These are phyloP conservation scores for Struthidea cinerea DNA, from an alignment of 2,113 vertebrate genomes.

Conservation along the genomic window DNA sequence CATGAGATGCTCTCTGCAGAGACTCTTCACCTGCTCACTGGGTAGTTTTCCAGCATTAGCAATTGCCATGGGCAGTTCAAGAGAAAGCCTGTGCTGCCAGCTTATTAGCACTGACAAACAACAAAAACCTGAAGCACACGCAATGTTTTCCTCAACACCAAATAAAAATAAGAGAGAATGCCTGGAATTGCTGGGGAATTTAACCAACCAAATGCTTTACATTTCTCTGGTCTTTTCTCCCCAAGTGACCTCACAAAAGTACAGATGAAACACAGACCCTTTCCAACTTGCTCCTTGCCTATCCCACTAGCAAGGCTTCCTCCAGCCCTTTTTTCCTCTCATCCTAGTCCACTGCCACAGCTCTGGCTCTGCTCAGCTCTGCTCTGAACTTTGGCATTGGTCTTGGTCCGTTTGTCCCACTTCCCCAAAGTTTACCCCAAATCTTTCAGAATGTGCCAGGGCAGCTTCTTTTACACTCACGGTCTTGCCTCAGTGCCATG, in stretches of 20 bases:
- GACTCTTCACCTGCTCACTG: neutral
- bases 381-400: neutral
- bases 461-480: neutral
- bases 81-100: neutral
- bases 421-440: neutral
- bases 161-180: conserved; percentile 28
- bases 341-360: neutral
- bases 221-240: conserved; percentile 28
- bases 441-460: neutral
- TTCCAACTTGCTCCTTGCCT: neutral
- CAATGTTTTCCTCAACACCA: neutral
- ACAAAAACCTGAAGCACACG: neutral
- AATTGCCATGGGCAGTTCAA: neutral
- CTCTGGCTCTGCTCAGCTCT: neutral
- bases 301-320: neutral
- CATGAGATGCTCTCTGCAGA: neutral
- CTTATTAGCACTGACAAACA: neutral
- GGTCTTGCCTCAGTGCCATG: neutral
- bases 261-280: neutral
- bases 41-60: conserved; percentile 2
- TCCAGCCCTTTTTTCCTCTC: neutral
- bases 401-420: rapidly evolving
- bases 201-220: conserved; percentile 1
- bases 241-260: neutral
- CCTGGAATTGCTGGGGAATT: conserved; percentile 27